Percentiles rank a stretch among this genome's conserved stretches.
Conservation (phyloP, 2,113 vertebrate species). For the Phyllostomus hastatus region DNA sequence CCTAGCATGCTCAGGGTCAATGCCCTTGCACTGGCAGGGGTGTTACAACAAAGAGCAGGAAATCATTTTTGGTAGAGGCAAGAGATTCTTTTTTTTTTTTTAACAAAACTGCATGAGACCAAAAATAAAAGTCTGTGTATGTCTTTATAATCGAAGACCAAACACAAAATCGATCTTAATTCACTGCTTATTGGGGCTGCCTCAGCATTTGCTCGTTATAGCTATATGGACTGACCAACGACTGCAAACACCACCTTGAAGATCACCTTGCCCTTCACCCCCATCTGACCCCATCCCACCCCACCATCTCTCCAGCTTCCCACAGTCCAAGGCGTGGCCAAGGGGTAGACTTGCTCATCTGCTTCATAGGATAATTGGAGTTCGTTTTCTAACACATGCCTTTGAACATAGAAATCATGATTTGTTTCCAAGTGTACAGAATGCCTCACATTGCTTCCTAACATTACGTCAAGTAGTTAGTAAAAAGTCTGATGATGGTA, state of each 20-base stretch:
- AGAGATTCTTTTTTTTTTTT: background rate
- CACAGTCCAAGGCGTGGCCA: background rate
- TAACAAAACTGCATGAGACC: background rate
- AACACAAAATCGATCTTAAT: background rate
- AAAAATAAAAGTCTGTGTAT: background rate
- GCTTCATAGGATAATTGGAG: background rate
- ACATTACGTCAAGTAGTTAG: background rate
- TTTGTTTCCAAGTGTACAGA: background rate
- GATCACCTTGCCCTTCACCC: background rate
- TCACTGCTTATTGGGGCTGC: background rate
- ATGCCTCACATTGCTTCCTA: background rate
- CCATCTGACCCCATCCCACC: rapidly evolving
- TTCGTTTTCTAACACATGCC: background rate
- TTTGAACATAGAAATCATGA: background rate
- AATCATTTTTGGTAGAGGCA: background rate
- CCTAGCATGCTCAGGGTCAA: background rate
- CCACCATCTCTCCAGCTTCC: background rate
- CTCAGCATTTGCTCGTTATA: background rate
- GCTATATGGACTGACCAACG: background rate
- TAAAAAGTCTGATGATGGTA: background rate
- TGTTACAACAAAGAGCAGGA: background rate
- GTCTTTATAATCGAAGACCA: background rate
- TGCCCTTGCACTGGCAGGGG: background rate
- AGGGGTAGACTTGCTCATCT: no score
- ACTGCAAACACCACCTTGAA: background rate